These are phyloP conservation scores for Baronia brevicornis DNA, from an alignment of 2,888 invertebrate species.

Conservation along the genomic window DNA sequence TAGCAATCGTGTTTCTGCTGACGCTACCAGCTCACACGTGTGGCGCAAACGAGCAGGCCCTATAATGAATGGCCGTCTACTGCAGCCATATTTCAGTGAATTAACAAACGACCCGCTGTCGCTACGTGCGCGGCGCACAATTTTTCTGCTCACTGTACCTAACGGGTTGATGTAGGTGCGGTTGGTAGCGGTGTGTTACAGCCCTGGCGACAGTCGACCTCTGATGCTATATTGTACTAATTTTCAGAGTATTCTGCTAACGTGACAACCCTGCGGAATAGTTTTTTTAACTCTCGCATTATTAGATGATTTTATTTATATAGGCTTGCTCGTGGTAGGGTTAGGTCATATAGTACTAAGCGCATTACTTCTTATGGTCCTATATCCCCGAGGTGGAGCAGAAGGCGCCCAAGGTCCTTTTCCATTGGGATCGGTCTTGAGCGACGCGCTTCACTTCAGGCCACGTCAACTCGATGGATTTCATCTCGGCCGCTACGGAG, in stretches of 20 bases:
- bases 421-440: too few species aligned
- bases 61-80: conserved; percentile 72
- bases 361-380: too few species aligned
- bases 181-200: conserved; percentile 37
- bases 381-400: too few species aligned
- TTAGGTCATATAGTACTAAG: too few species aligned
- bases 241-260: neutral
- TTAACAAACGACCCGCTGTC: conserved; percentile 73
- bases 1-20: conserved; percentile 26
- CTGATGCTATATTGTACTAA: conserved; percentile 1
- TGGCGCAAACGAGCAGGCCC: conserved; percentile 68
- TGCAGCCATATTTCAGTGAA: conserved; percentile 71
- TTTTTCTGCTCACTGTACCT: conserved; percentile 72
- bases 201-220: neutral
- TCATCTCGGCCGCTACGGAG: too few species aligned
- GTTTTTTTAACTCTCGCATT: too few species aligned
- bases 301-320: too few species aligned
- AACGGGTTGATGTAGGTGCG: conserved; percentile 66
- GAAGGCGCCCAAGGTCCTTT: too few species aligned
- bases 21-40: conserved; percentile 58
- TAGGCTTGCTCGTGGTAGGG: too few species aligned
- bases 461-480: too few species aligned
- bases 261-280: conserved; percentile 10
- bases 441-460: too few species aligned
- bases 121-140: conserved; percentile 58